Evolutionary conservation across 2,888 invertebrate species (phyloP), one percentile per base, ranked within the genome.

Genomic region (Thymelicus sylvestris): DNA sequence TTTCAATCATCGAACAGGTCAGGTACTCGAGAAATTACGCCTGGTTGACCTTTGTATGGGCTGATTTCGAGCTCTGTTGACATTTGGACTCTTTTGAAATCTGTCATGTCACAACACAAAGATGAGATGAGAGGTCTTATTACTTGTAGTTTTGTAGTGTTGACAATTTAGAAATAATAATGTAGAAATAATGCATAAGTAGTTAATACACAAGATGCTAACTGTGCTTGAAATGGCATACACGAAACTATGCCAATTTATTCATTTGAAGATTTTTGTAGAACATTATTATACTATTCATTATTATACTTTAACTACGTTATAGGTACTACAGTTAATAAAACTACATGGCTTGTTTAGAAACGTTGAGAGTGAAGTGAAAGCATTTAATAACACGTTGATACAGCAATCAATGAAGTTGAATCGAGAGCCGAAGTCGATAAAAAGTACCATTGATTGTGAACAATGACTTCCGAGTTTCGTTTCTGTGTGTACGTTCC

Each of bases 401-500:
- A 86, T 87, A 86, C 78, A 86, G 82, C 78, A 72, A 76, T 71
- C 71, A 71, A 71, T 66, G 60, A 7, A 57, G 70, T 70, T 39
- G 60, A 66, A 71, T 61, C 50, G 66, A 61, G 71, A 61, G 52
- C 31, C 61, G 52, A 44, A 61, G 66, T 75, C 77, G 76, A 81
- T 83, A 83, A 86, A 85, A 87, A 86, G 80, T 77, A 79, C 78
- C 75, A 76, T 57, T 80, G 78, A 77, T 74, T 81, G 79, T 78
- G 82, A 83, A 86, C 85, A 87, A 86, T 87, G 80, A 78, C 83
- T 85, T 86, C 84, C 80, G 80, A 84, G 83, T 85, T 85, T 83
- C 81, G 59, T 66, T 65, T 70, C 61, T 70, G 64, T 59, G 47
- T 57, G 57, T 57, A 57, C 13, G 10, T 66, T 52, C 65, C n/a